Percentiles rank a stretch among this genome's conserved stretches.
Conservation (phyloP, 2,888 invertebrate species). For the Abrostola tripartita region DNA sequence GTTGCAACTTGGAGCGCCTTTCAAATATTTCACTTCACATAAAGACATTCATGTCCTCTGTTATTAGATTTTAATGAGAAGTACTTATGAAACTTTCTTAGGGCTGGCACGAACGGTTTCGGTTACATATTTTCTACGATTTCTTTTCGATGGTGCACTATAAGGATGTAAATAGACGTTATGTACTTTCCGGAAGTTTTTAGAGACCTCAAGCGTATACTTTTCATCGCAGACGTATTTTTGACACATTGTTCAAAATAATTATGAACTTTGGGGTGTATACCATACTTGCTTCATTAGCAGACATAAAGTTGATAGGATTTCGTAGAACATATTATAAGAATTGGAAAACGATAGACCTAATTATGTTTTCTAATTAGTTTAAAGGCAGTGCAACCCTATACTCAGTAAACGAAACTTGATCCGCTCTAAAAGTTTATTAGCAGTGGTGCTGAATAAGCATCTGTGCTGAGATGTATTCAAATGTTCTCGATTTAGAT, state of each 20-base stretch:
- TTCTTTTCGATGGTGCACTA: too few species aligned
- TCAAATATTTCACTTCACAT: constrained; percentile 38
- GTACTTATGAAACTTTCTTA: constrained; percentile 16
- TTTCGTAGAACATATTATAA: too few species aligned
- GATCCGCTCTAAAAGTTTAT: constrained; percentile 34
- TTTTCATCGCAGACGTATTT: too few species aligned
- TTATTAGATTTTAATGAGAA: constrained; percentile 42
- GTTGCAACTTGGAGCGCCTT: constrained; percentile 7
- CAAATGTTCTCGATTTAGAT: constrained; percentile 22
- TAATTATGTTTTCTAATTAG: too few species aligned
- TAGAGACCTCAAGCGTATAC: too few species aligned
- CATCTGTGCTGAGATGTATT: constrained; percentile 23
- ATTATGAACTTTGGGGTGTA: too few species aligned
- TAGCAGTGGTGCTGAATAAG: constrained; percentile 34
- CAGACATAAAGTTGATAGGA: too few species aligned
- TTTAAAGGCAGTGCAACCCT: constrained; percentile 17
- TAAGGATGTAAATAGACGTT: too few species aligned
- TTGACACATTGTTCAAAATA: too few species aligned
- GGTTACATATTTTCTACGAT: neutral
- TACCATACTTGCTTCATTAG: too few species aligned
- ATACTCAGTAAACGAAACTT: constrained; percentile 29
- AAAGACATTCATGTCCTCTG: constrained; percentile 30
- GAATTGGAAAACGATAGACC: too few species aligned
- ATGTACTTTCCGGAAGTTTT: too few species aligned
- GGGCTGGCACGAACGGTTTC: constrained; percentile 17